Percentiles rank a stretch among this genome's conserved stretches.
phyloP scores from a whole-genome alignment of 2,888 invertebrate genomes.

The Polydrusus cervinus region DNA sequence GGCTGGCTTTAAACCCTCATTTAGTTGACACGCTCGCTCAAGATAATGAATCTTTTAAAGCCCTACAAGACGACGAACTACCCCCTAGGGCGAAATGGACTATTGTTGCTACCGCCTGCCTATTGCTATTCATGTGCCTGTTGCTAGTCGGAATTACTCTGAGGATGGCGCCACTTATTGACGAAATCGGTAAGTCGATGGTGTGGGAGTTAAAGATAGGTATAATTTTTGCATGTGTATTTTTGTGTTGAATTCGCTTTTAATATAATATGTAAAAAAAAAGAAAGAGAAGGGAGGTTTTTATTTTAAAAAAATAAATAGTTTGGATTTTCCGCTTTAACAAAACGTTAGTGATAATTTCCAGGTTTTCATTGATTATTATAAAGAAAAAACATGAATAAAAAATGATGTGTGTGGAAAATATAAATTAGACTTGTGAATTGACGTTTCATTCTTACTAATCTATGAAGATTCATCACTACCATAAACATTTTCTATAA shows the following conservation, averaged over 20 bases:
- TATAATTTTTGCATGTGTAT: not conserved
- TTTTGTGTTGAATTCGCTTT: not conserved
- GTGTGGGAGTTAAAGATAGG: not conserved
- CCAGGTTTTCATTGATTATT: not conserved
- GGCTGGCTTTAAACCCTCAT: conserved; percentile 57
- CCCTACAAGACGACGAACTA: conserved; percentile 83
- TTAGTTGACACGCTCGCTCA: conserved; percentile 57
- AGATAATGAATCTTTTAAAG: conserved; percentile 60
- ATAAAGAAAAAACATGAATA: not conserved
- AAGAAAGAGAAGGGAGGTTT: not conserved
- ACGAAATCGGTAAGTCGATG: conserved; percentile 89
- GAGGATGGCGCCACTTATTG: conserved; percentile 95
- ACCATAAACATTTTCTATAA: not conserved
- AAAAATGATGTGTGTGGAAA: not conserved
- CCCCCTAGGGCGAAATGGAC: conserved; percentile 91
- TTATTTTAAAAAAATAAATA: not conserved
- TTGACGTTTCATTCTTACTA: not conserved
- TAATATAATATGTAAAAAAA: too few relatives aligned
- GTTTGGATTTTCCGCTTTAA: not conserved
- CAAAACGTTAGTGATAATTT: not conserved
- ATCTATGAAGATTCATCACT: not conserved
- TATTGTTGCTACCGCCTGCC: conserved; percentile 91
- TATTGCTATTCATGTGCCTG: conserved; percentile 90
- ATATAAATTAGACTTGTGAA: not conserved
- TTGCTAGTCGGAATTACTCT: conserved; percentile 92